Evolutionary conservation across 2,888 invertebrate species (phyloP), one percentile per base, ranked within the genome.

Genomic region (Opisthograptis luteolata): DNA sequence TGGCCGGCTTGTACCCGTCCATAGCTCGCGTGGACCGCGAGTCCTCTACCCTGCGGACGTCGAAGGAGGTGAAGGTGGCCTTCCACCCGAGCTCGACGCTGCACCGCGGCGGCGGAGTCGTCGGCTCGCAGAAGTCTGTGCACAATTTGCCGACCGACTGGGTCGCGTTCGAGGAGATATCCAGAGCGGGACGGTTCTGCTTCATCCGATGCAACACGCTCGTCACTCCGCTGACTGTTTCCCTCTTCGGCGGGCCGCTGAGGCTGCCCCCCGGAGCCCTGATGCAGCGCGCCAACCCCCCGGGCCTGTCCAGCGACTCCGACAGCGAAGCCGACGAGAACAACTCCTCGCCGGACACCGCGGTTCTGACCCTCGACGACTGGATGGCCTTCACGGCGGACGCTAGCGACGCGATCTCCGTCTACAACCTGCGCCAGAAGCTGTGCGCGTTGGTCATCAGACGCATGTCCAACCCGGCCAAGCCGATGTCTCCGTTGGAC

Each of bases 1-100:
- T 95, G 15, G 96, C 96, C 2, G 98, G 99, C 0, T 91, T 96
- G 50, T 99, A 98, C 83, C 99, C 99, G 0, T 96, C 97, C 64
- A 81, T 99, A 30, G 95, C 96, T 10, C 92, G 94, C 12, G 93
- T 95, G 0, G 95, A 95, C 73, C 84, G 94, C 8, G 92, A 93
- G 13, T 91, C 92, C 15, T 79, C 84, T 8, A 91, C 92, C 1
- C 75, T 96, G 7, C 85, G 94, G 10, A 94, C 95, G 3, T 93
- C 93, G 69, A 94, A 91, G 8, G 92, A 93, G 55, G 85, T 87
- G 0, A 81, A 83, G 10, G 84, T 93, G 0, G 87, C 89, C 0
- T 81, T 93, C 59, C 92, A 93, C 32, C 91, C 93, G 0, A 92
- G 90, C 87, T 97, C 86, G 81, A 95, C 87, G 80, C 88, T 67